Conservation (phyloP, 2,113 vertebrate species). For the Zosterops japonicus region DNA sequence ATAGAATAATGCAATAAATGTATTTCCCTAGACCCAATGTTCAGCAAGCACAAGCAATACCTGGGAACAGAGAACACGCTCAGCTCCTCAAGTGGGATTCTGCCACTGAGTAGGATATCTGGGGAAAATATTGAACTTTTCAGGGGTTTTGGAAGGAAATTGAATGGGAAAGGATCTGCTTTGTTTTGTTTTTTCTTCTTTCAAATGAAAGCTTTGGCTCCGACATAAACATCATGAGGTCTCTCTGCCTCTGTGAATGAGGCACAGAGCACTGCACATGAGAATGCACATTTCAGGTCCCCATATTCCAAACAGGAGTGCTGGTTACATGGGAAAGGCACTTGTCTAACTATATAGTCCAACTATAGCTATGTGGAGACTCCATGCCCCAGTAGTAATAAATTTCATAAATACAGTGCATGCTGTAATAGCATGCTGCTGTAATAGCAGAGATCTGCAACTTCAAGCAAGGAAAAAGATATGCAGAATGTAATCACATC, state of each 20-base stretch:
- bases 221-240: neutral
- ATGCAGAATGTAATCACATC: slow-evolving; percentile 53
- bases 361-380: neutral
- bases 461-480: neutral
- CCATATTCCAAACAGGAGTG: neutral
- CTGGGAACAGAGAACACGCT: neutral
- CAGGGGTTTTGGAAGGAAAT: fast-evolving
- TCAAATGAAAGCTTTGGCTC: neutral
- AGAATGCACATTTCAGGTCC: neutral
- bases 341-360: neutral
- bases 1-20: neutral
- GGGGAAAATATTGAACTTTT: neutral
- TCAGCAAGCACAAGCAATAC: neutral
- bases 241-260: neutral
- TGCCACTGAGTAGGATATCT: neutral
- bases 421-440: neutral
- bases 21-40: neutral
- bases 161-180: neutral
- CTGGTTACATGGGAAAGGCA: neutral
- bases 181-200: neutral
- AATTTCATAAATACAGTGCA: neutral
- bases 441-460: neutral
- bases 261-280: neutral
- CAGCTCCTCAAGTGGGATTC: neutral
- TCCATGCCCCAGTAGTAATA: neutral